These are phyloP conservation scores for Alauda arvensis DNA, from an alignment of 2,797 vertebrate species.

Conservation along the genomic window DNA sequence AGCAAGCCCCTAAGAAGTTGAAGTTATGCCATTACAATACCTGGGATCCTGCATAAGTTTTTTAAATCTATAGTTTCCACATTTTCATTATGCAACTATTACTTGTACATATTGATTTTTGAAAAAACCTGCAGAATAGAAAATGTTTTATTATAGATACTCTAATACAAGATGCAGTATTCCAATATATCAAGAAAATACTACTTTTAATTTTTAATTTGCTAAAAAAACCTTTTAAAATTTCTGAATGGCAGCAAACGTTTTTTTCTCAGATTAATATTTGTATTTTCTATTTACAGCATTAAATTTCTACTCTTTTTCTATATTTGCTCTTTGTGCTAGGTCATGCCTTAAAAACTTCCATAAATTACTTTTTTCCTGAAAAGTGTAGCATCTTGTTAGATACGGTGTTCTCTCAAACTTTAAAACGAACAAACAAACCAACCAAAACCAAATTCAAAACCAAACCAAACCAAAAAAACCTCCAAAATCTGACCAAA, in stretches of 20 bases:
- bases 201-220: neutral
- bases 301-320: neutral
- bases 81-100: neutral
- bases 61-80: neutral
- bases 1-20: neutral
- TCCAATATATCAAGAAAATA: neutral
- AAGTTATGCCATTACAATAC: neutral
- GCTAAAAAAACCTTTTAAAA: neutral
- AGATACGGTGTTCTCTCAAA: neutral
- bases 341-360: neutral
- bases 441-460: neutral
- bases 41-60: neutral
- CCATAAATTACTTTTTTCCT: neutral
- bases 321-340: neutral
- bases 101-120: neutral
- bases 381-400: neutral
- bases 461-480: neutral
- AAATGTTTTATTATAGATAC: neutral
- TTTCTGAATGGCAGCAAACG: neutral
- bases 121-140: neutral
- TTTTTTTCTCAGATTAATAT: neutral
- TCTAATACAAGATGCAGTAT: neutral
- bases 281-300: neutral
- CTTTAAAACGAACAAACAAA: neutral
- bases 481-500: neutral